phyloP scores from a whole-genome alignment of 2,113 vertebrate species.

The Sturnus vulgaris region DNA sequence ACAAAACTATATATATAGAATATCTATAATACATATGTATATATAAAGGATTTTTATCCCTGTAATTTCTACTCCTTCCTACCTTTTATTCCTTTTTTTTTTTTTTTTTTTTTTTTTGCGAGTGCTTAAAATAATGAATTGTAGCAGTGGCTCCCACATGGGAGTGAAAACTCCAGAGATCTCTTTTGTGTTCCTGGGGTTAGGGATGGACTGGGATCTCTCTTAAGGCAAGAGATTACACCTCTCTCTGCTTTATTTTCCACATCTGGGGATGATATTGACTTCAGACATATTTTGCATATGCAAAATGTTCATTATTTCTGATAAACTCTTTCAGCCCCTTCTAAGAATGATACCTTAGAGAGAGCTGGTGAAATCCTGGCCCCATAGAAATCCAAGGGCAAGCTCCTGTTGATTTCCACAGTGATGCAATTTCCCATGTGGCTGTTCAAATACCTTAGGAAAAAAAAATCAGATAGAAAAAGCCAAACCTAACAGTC shows the following conservation, averaged over 20 bases:
- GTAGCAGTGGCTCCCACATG: neutral
- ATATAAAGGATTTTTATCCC: slow-evolving; percentile 45
- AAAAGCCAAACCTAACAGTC: neutral
- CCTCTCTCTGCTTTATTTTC: neutral
- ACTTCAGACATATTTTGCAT: neutral
- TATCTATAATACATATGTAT: neutral
- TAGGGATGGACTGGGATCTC: neutral
- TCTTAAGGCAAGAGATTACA: neutral
- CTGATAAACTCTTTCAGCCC: neutral
- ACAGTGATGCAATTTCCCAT: neutral
- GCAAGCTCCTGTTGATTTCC: neutral
- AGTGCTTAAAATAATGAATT: slow-evolving; percentile 2
- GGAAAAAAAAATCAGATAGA: neutral
- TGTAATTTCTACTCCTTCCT: slow-evolving; percentile 37
- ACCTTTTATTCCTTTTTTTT: neutral
- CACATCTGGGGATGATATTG: neutral
- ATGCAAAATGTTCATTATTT: neutral
- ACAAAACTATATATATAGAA: slow-evolving; percentile 6
- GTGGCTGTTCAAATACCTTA: neutral
- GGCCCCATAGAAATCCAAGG: neutral
- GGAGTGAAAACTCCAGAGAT: neutral
- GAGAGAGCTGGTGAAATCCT: neutral
- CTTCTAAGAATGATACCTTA: neutral
- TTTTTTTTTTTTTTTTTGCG: neutral
- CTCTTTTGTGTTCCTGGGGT: neutral